phyloP scores from a whole-genome alignment of 1,140 invertebrate species.

The Lamellibrachia luymesi region DNA sequence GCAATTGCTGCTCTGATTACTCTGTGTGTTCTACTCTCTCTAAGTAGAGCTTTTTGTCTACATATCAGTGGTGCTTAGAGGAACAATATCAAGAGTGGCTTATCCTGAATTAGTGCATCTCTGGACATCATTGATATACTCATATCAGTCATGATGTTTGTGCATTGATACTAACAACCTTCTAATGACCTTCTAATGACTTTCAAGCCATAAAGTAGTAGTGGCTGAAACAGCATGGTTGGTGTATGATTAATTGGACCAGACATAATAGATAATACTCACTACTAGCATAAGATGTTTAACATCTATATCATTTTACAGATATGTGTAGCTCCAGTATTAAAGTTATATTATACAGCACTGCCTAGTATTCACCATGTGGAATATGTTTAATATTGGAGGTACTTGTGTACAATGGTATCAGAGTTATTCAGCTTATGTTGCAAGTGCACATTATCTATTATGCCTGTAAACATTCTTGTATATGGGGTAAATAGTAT shows the following conservation, averaged over 20 bases:
- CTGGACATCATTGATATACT: neutral
- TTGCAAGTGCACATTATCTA: no score
- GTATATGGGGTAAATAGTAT: neutral
- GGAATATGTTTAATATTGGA: no score
- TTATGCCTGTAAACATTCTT: no score
- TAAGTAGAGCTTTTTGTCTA: neutral
- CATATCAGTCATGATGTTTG: neutral
- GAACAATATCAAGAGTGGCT: slow-evolving; percentile 1
- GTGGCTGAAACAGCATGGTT: neutral
- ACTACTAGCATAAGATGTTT: neutral
- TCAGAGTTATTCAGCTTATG: no score
- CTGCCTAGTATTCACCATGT: no score
- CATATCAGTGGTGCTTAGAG: neutral
- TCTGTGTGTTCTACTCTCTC: neutral
- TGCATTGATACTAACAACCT: slow-evolving; percentile 5
- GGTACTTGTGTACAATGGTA: no score
- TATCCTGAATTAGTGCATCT: neutral
- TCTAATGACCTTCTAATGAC: neutral
- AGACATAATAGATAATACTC: neutral
- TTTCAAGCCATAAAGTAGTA: neutral
- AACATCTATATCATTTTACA: neutral
- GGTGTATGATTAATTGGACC: neutral
- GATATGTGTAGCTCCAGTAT: neutral
- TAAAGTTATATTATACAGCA: no score
- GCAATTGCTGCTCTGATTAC: neutral